These are phyloP conservation scores for Lithophane semibrunnea DNA, from an alignment of 2,888 invertebrate species.

Conservation along the genomic window DNA sequence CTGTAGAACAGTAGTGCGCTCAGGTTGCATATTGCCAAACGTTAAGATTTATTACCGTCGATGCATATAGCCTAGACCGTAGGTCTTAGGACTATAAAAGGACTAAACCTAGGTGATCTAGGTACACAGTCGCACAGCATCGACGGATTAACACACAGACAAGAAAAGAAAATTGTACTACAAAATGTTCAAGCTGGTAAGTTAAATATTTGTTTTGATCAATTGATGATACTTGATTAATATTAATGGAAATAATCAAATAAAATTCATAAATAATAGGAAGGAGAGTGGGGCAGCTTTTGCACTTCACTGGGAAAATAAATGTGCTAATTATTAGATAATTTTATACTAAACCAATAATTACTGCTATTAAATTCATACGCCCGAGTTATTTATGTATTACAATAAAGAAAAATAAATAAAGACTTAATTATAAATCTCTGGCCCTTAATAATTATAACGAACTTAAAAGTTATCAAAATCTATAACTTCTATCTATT, in stretches of 20 bases:
- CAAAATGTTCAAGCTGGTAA: conserved; percentile 84
- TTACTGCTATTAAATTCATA: background rate
- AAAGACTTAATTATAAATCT: background rate
- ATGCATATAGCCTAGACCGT: conserved; percentile 79
- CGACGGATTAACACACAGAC: conserved; percentile 69
- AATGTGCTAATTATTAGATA: too few relatives aligned
- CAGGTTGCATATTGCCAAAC: conserved; percentile 83
- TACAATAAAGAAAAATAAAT: too few relatives aligned
- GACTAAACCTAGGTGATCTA: conserved; percentile 75
- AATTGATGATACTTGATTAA: background rate
- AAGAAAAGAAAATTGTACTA: conserved; percentile 51
- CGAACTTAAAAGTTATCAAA: background rate
- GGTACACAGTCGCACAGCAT: conserved; percentile 75
- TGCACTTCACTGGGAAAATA: background rate
- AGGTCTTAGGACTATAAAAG: conserved; percentile 83
- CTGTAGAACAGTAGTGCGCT: conserved; percentile 65
- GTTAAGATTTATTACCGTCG: conserved; percentile 81
- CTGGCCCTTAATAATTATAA: too few relatives aligned
- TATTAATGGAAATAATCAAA: background rate
- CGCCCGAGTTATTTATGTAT: background rate
- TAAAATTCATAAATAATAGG: background rate
- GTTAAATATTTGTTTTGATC: conserved; percentile 39
- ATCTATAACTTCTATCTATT: background rate
- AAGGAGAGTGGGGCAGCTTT: too few relatives aligned
- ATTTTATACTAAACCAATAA: background rate